Evolutionary conservation across 1,140 invertebrate species (phyloP).

Genomic region (Drosophila micromelanica): DNA sequence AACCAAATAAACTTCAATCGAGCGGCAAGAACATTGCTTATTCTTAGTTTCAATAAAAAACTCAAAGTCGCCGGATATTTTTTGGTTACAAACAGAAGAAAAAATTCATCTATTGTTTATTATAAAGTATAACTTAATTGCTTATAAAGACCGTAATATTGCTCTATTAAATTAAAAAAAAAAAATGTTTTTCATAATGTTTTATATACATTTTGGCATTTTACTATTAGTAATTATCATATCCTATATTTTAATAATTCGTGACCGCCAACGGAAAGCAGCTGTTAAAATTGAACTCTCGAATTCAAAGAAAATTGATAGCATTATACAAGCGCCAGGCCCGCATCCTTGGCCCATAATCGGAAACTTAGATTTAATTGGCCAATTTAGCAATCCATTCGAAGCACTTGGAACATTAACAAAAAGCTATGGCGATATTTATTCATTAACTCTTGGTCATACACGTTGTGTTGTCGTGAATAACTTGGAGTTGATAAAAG

Average conservation of each 20-base stretch:
- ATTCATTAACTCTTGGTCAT: constrained; percentile 89
- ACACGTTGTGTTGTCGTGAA: constrained; percentile 91
- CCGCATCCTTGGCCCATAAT: constrained; percentile 89
- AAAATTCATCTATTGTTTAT: neutral
- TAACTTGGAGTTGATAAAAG: constrained; percentile 89
- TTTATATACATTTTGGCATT: constrained; percentile 23
- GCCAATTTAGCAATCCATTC: constrained; percentile 87
- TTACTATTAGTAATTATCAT: constrained; percentile 11
- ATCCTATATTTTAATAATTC: constrained; percentile 45
- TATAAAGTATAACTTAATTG: neutral
- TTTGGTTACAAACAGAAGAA: neutral
- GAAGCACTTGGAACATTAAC: constrained; percentile 89
- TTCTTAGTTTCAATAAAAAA: neutral
- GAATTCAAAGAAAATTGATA: constrained; percentile 15
- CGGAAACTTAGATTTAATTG: constrained; percentile 89
- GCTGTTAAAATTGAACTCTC: constrained; percentile 6
- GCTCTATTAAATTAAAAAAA: neutral
- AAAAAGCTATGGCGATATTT: constrained; percentile 91
- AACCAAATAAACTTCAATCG: constrained; percentile 28
- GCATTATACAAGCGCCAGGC: constrained; percentile 85
- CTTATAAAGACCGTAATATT: neutral
- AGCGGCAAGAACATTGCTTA: constrained; percentile 16
- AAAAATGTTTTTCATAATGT: constrained; percentile 44
- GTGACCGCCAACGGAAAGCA: constrained; percentile 30
- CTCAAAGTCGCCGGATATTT: neutral